A percentile compares a stretch with the other conserved stretches of the same genome.
Evolutionary conservation across 2,888 invertebrate species (phyloP).

Genomic region (Orthonevra nobilis): DNA sequence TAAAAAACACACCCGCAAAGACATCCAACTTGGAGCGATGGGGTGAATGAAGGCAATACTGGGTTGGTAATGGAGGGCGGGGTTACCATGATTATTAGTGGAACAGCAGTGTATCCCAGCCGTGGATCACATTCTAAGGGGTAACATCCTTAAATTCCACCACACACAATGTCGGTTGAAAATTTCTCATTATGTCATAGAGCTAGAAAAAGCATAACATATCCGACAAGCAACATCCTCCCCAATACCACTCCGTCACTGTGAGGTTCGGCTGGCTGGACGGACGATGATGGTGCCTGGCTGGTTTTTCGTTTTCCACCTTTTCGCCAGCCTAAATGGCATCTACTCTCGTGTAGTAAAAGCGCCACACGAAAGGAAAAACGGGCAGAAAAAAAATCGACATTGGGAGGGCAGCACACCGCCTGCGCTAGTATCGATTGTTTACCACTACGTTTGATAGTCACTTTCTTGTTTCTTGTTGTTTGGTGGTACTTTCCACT

Average conservation of each 20-base stretch:
- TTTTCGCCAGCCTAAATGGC: slow-evolving; percentile 40
- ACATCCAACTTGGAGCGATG: slow-evolving; percentile 22
- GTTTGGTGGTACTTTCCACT: slow-evolving; percentile 35
- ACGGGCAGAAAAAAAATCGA: slow-evolving; percentile 51
- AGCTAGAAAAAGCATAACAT: no score
- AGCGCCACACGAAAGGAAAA: slow-evolving; percentile 34
- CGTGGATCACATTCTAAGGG: slow-evolving; percentile 28
- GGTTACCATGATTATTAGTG: slow-evolving; percentile 54
- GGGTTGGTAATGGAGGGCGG: slow-evolving; percentile 44
- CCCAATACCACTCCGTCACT: background rate
- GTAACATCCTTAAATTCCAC: slow-evolving; percentile 57
- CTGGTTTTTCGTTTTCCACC: slow-evolving; percentile 17
- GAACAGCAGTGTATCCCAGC: slow-evolving; percentile 28
- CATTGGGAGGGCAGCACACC: slow-evolving; percentile 36
- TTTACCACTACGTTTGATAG: slow-evolving; percentile 63
- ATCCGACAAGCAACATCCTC: no score
- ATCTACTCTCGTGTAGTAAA: slow-evolving; percentile 30
- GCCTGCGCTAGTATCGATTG: slow-evolving; percentile 69
- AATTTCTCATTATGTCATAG: slow-evolving; percentile 66
- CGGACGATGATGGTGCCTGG: slow-evolving; percentile 3
- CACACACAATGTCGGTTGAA: slow-evolving; percentile 37
- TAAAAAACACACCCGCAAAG: no score
- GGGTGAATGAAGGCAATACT: slow-evolving; percentile 25
- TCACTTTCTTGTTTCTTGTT: slow-evolving; percentile 56
- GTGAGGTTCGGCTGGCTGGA: slow-evolving; percentile 2